Percentiles rank a stretch among this genome's conserved stretches.
phyloP scores from a whole-genome alignment of 2,888 invertebrate species.

The Drepanosiphum platanoidis region DNA sequence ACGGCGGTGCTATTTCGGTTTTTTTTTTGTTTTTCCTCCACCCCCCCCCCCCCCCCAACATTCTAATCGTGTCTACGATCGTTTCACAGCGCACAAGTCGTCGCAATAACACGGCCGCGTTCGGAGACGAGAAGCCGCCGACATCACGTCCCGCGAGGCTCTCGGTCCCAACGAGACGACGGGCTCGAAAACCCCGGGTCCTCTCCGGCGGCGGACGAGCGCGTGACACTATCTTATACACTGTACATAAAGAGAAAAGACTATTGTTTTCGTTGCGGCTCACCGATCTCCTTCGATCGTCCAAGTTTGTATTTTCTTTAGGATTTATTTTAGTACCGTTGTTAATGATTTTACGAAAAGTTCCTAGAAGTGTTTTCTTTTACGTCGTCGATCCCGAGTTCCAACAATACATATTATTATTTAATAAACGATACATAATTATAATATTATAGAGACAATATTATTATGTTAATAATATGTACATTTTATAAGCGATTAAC shows the following conservation, averaged over 20 bases:
- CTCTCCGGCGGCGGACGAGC: not conserved
- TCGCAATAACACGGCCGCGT: not conserved
- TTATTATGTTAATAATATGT: too few species aligned
- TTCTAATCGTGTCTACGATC: too few species aligned
- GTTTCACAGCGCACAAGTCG: conserved; percentile 19
- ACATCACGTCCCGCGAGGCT: not conserved
- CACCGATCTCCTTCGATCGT: conserved; percentile 30
- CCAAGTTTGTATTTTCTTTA: conserved; percentile 28
- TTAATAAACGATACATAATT: too few species aligned
- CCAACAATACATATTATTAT: not conserved
- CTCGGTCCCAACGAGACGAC: not conserved
- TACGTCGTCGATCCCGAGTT: not conserved
- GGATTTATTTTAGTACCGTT: conserved; percentile 40
- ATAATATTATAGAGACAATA: too few species aligned
- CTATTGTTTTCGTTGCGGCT: conserved; percentile 40
- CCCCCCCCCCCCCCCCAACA: too few species aligned
- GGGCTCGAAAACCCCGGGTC: conserved; percentile 3
- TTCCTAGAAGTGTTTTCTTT: conserved; percentile 40
- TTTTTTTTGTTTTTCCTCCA: too few species aligned
- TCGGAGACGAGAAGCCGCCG: not conserved
- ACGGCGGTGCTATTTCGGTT: too few species aligned
- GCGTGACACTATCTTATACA: not conserved
- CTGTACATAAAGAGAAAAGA: conserved; percentile 58
- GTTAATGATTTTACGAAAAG: conserved; percentile 27
- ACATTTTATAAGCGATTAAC: conserved; percentile 5